phyloP scores from a whole-genome alignment of 2,113 vertebrate species.

The Atlantisia rogersi region DNA sequence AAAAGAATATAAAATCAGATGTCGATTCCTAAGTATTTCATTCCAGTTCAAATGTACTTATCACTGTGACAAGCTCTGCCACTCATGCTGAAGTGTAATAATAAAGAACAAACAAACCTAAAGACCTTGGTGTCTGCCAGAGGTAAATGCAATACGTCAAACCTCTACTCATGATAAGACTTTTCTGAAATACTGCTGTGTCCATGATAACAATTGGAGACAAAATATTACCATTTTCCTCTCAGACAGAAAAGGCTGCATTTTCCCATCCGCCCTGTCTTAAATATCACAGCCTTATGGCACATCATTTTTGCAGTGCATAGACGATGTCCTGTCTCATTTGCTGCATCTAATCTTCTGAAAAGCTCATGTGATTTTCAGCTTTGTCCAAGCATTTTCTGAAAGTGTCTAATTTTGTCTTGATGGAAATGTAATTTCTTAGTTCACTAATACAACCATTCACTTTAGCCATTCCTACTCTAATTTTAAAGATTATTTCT shows the following conservation, averaged over 20 bases:
- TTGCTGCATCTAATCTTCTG: slow-evolving; percentile 37
- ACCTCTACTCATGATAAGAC: not conserved
- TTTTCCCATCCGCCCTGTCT: not conserved
- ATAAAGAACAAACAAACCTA: not conserved
- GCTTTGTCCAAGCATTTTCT: slow-evolving; percentile 58
- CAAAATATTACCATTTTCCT: not conserved
- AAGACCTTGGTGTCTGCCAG: not conserved
- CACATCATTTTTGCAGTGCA: not conserved
- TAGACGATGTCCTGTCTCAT: not conserved
- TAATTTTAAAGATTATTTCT: slow-evolving; percentile 65
- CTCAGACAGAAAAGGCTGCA: not conserved
- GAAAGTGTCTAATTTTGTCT: slow-evolving; percentile 54
- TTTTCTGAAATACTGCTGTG: not conserved
- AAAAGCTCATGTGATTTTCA: slow-evolving; percentile 48
- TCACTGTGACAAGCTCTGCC: slow-evolving; percentile 19
- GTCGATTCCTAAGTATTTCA: slow-evolving; percentile 26
- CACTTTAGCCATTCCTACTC: slow-evolving; percentile 47
- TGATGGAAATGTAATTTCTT: slow-evolving; percentile 68
- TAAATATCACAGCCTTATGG: not conserved
- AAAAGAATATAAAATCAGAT: not conserved
- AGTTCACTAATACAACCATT: slow-evolving; percentile 49
- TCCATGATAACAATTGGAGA: not conserved
- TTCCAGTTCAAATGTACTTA: slow-evolving; percentile 41
- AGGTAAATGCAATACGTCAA: not conserved
- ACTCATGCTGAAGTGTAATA: not conserved